A percentile compares a stretch with the other conserved stretches of the same genome.
These are phyloP conservation scores for Pyrrhura leucotis DNA, from an alignment of 2,797 vertebrate species.

Conservation along the genomic window DNA sequence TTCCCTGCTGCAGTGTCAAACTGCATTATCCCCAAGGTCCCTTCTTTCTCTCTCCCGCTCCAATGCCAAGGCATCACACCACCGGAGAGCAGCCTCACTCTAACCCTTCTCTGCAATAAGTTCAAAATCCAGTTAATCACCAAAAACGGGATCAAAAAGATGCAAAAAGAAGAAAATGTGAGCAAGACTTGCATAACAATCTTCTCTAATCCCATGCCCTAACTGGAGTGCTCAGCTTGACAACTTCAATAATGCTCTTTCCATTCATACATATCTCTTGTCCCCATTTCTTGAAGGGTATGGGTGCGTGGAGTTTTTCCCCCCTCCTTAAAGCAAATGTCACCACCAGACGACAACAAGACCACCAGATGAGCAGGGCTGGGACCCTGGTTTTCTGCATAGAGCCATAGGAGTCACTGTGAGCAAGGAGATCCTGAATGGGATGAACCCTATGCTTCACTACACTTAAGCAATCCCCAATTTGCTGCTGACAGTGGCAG, in stretches of 20 bases:
- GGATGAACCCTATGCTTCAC: background rate
- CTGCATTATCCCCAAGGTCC: background rate
- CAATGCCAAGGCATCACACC: rapidly evolving
- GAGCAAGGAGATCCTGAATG: rapidly evolving
- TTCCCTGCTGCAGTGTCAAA: rapidly evolving
- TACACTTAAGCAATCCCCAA: background rate
- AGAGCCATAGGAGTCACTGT: background rate
- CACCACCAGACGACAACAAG: background rate
- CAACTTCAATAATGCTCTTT: background rate
- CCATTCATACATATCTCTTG: rapidly evolving
- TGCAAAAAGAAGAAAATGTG: background rate
- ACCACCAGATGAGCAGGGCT: background rate
- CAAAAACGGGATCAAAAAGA: background rate
- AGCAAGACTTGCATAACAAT: background rate
- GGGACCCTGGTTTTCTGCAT: background rate
- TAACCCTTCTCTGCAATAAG: background rate
- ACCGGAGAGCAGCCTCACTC: background rate
- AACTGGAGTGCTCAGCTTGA: background rate
- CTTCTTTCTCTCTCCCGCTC: background rate
- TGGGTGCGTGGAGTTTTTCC: rapidly evolving
- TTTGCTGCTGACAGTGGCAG: background rate
- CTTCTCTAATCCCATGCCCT: background rate
- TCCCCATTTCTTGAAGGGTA: background rate
- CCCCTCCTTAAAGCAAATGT: background rate
- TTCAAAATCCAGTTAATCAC: background rate